These are phyloP conservation scores for Hipposideros larvatus DNA, from an alignment of 2,797 vertebrate genomes.

Conservation along the genomic window DNA sequence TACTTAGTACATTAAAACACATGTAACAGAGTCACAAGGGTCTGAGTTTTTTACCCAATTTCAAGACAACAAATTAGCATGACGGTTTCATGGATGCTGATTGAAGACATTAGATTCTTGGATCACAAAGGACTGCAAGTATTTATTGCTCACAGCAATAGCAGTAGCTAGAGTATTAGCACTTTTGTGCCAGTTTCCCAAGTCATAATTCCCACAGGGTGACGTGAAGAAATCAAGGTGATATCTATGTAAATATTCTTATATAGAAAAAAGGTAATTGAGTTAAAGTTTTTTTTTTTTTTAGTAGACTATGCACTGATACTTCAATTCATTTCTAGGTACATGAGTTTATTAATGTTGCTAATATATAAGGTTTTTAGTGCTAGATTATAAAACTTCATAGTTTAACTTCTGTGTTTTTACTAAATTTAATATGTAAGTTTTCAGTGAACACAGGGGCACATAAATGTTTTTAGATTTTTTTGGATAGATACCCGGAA, in stretches of 20 bases:
- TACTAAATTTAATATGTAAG: neutral
- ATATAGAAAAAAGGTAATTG: neutral
- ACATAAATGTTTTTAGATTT: too few relatives aligned
- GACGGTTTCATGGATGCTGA: neutral
- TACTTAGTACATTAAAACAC: neutral
- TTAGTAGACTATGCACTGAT: neutral
- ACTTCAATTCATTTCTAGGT: neutral
- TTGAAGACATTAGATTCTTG: neutral
- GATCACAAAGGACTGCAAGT: neutral
- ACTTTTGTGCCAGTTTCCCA: neutral
- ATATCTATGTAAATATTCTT: neutral
- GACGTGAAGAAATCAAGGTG: neutral
- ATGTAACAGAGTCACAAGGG: neutral
- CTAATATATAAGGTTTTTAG: neutral
- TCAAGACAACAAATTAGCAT: neutral
- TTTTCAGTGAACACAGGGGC: neutral
- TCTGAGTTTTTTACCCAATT: neutral
- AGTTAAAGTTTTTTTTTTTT: constrained; percentile 9
- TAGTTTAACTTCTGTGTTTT: too few relatives aligned
- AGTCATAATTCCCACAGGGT: neutral
- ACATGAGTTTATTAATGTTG: neutral
- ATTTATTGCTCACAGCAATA: neutral
- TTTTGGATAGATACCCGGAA: too few relatives aligned
- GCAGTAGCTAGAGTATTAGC: neutral
- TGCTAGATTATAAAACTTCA: neutral